Conservation (phyloP, 1,140 invertebrate genomes). For the Stenopsyche tienmushanensis region DNA sequence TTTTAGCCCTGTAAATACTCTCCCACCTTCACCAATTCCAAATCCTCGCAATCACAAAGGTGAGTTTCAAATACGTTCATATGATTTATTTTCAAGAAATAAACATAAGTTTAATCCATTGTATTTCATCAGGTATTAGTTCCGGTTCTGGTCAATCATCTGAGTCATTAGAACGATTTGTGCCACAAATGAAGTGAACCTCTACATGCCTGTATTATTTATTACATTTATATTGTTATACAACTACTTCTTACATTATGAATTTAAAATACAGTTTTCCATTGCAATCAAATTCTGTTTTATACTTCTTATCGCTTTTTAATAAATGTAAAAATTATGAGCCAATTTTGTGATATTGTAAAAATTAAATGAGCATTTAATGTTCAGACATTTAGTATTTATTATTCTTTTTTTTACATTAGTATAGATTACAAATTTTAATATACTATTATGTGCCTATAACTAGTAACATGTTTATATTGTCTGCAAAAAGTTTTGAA, state of each 20-base stretch:
- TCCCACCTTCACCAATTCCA: slow-evolving; percentile 36
- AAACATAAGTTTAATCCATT: slow-evolving; percentile 1
- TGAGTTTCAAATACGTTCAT: slow-evolving; percentile 2
- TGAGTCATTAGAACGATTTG: slow-evolving; percentile 30
- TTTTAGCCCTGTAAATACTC: slow-evolving; percentile 33
- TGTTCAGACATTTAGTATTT: slow-evolving; percentile 37
- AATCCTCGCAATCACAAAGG: slow-evolving; percentile 35
- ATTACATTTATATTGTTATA: no score
- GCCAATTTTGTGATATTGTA: neutral
- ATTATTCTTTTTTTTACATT: slow-evolving; percentile 39
- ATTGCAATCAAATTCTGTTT: neutral
- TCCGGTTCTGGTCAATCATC: slow-evolving; percentile 39
- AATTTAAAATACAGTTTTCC: no score
- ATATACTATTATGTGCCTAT: slow-evolving; percentile 35
- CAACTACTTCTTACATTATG: no score
- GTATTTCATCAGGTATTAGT: slow-evolving; percentile 33
- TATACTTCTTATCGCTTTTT: no score
- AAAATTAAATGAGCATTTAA: neutral
- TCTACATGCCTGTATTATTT: slow-evolving; percentile 1
- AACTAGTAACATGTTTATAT: slow-evolving; percentile 39
- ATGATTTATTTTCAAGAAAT: slow-evolving; percentile 16
- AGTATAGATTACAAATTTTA: slow-evolving; percentile 41
- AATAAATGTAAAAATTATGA: neutral
- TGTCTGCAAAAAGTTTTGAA: slow-evolving; percentile 36
- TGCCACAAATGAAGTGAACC: no score